Conservation (phyloP, 2,888 invertebrate genomes). For the Pardosa pseudoannulata region DNA sequence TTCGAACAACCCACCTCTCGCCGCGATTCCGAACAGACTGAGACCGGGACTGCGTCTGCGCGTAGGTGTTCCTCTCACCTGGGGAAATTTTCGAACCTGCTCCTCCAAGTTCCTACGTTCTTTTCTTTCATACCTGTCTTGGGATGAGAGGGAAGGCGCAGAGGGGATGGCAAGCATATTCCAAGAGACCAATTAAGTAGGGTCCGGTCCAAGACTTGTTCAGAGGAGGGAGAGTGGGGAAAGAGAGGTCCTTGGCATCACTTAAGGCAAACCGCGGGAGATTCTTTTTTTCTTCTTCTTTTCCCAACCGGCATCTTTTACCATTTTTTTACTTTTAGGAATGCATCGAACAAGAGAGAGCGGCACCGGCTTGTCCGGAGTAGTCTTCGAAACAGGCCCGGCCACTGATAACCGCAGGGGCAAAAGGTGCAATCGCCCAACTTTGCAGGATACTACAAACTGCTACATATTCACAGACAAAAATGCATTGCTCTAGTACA, state of each 20-base stretch:
- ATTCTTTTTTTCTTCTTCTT: slow-evolving; percentile 4
- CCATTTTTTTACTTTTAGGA: background rate
- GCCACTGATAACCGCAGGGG: too few relatives aligned
- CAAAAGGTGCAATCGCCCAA: too few relatives aligned
- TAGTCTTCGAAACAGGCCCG: too few relatives aligned
- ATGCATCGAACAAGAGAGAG: background rate
- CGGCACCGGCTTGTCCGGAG: background rate
- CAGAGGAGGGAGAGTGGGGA: slow-evolving; percentile 11
- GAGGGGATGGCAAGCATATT: slow-evolving; percentile 20
- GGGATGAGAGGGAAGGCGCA: background rate
- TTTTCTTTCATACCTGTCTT: slow-evolving; percentile 16
- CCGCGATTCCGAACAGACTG: background rate
- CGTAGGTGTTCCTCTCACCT: slow-evolving; percentile 52
- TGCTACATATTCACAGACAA: too few relatives aligned
- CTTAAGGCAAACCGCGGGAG: slow-evolving; percentile 28
- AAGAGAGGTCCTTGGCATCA: slow-evolving; percentile 58
- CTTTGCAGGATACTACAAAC: too few relatives aligned
- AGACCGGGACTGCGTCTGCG: slow-evolving; percentile 56
- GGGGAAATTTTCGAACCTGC: slow-evolving; percentile 23
- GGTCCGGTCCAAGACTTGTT: slow-evolving; percentile 48
- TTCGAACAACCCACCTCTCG: background rate
- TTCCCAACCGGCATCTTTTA: background rate
- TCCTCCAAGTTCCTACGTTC: slow-evolving; percentile 20
- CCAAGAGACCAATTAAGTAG: slow-evolving; percentile 59
- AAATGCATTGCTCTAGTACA: too few relatives aligned